A percentile compares a stretch with the other conserved stretches of the same genome.
These are phyloP conservation scores for Vireo altiloquus DNA, from an alignment of 2,113 vertebrate species.

Conservation along the genomic window DNA sequence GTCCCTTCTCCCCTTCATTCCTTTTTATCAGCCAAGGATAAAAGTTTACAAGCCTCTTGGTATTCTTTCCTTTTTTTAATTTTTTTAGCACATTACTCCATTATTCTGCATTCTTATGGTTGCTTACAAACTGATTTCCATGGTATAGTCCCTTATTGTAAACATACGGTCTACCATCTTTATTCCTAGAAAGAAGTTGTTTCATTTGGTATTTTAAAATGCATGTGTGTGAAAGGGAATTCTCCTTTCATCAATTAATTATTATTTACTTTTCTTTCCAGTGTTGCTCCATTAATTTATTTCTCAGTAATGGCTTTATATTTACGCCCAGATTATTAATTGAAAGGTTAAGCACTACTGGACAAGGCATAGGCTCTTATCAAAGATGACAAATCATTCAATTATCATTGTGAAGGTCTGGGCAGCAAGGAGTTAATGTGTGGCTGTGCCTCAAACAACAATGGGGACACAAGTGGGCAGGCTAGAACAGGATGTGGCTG, in stretches of 20 bases:
- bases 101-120: not conserved
- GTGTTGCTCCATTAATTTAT: not conserved
- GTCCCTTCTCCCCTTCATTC: not conserved
- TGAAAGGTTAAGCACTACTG: not conserved
- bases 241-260: not conserved
- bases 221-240: not conserved
- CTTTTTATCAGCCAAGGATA: not conserved
- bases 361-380: not conserved
- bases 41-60: not conserved
- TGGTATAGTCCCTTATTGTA: not conserved
- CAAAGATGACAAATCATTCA: not conserved
- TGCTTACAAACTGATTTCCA: not conserved
- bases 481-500: not conserved
- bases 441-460: not conserved
- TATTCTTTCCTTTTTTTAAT: not conserved
- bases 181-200: not conserved
- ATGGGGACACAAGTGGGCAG: not conserved
- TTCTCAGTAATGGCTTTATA: not conserved
- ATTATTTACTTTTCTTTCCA: not conserved
- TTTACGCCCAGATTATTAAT: not conserved
- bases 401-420: not conserved
- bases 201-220: not conserved
- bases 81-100: not conserved
- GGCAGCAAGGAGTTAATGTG: not conserved
- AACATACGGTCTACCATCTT: not conserved